Percentiles rank a stretch among this genome's conserved stretches.
Conservation (phyloP, 2,797 vertebrate genomes). For the Ispidina picta region DNA sequence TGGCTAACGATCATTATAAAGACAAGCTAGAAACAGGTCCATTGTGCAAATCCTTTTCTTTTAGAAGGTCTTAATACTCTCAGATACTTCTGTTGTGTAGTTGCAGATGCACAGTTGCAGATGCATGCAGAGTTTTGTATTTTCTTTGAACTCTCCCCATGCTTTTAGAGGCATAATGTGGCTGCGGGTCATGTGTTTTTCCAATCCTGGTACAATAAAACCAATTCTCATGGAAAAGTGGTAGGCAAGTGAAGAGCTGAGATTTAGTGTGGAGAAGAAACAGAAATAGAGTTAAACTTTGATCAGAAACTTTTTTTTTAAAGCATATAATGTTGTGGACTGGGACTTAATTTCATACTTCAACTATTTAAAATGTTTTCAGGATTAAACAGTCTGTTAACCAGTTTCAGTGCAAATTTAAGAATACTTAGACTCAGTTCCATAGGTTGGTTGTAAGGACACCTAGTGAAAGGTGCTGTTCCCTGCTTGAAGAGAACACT, state of each 20-base stretch:
- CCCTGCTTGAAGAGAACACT: neutral
- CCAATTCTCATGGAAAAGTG: neutral
- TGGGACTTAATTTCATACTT: neutral
- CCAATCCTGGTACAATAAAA: neutral
- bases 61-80: neutral
- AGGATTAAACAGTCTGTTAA: neutral
- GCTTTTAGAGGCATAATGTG: neutral
- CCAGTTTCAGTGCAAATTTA: neutral
- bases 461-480: neutral
- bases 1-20: neutral
- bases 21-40: neutral
- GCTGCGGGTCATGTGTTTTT: neutral
- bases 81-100: neutral
- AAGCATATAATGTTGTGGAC: rapidly evolving
- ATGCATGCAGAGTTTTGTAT: neutral
- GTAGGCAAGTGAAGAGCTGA: neutral
- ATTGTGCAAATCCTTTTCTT: neutral
- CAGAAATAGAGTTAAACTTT: neutral
- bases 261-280: neutral
- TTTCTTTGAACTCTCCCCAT: neutral
- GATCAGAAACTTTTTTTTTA: neutral
- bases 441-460: neutral
- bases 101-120: neutral
- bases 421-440: neutral
- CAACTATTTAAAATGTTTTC: neutral